phyloP scores from a whole-genome alignment of 2,888 invertebrate species.

The Ditylenchus weischeri region DNA sequence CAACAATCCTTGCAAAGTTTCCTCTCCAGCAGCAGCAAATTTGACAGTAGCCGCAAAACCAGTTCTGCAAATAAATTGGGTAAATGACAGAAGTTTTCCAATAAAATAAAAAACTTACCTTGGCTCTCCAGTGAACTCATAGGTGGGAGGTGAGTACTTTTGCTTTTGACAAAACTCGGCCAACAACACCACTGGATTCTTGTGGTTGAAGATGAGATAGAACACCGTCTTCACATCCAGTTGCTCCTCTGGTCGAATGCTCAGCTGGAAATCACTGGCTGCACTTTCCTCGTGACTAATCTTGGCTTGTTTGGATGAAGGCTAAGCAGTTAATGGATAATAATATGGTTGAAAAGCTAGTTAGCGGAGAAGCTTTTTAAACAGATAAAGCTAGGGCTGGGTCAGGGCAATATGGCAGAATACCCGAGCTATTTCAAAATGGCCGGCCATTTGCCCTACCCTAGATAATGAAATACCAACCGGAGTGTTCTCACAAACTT shows the following conservation, averaged over 20 bases:
- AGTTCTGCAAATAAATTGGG: background rate
- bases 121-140: background rate
- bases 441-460: no score
- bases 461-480: no score
- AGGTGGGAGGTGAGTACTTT: background rate
- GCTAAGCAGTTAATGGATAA: conserved; percentile 7
- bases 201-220: background rate
- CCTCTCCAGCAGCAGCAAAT: background rate
- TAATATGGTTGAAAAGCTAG: no score
- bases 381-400: background rate
- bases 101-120: background rate
- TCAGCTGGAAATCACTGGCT: conserved; percentile 5
- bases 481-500: no score
- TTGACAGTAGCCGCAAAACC: background rate
- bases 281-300: background rate
- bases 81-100: background rate
- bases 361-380: no score
- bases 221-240: conserved; percentile 3
- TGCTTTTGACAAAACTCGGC: background rate
- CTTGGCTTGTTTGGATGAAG: conserved; percentile 3
- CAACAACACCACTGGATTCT: background rate
- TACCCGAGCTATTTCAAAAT: background rate
- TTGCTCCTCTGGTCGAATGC: background rate
- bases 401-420: background rate
- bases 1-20: background rate